Percentiles rank a stretch among this genome's conserved stretches.
Conservation (phyloP, 2,888 invertebrate species). For the Drosophila ustulata region DNA sequence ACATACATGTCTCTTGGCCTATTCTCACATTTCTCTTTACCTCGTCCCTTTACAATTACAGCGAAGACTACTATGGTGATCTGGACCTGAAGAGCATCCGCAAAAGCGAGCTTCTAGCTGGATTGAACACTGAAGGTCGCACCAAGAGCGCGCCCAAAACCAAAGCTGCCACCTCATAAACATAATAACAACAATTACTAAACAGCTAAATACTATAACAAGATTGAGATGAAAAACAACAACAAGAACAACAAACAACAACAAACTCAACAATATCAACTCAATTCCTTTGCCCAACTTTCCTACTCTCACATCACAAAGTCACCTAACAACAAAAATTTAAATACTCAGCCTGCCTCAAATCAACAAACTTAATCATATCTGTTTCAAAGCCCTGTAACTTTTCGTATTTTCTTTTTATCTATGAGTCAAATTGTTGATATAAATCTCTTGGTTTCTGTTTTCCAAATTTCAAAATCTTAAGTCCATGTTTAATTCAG, state of each 20-base stretch:
- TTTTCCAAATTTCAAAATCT: constrained; percentile 44
- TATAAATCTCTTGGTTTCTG: constrained; percentile 48
- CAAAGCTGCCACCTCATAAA: constrained; percentile 82
- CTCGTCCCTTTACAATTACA: constrained; percentile 87
- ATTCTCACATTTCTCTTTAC: constrained; percentile 76
- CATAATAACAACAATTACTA: constrained; percentile 61
- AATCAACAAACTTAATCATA: constrained; percentile 46
- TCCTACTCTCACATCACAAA: constrained; percentile 62
- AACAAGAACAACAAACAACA: constrained; percentile 38
- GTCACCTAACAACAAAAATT: constrained; percentile 43
- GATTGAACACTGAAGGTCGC: constrained; percentile 86
- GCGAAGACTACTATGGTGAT: constrained; percentile 98
- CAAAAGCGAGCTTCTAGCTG: constrained; percentile 95
- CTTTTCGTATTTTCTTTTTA: constrained; percentile 31
- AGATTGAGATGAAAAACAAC: constrained; percentile 37
- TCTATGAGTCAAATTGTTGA: constrained; percentile 58
- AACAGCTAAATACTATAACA: constrained; percentile 46
- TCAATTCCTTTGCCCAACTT: constrained; percentile 57
- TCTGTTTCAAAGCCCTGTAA: constrained; percentile 21
- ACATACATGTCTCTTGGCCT: constrained; percentile 82
- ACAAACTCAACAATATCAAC: constrained; percentile 64
- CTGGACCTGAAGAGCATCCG: constrained; percentile 97
- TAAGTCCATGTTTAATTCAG: constrained; percentile 26
- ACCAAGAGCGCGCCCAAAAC: constrained; percentile 86
- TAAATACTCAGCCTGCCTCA: constrained; percentile 52